These are phyloP conservation scores for Encarsia formosa DNA, from an alignment of 2,888 invertebrate species.

Conservation along the genomic window DNA sequence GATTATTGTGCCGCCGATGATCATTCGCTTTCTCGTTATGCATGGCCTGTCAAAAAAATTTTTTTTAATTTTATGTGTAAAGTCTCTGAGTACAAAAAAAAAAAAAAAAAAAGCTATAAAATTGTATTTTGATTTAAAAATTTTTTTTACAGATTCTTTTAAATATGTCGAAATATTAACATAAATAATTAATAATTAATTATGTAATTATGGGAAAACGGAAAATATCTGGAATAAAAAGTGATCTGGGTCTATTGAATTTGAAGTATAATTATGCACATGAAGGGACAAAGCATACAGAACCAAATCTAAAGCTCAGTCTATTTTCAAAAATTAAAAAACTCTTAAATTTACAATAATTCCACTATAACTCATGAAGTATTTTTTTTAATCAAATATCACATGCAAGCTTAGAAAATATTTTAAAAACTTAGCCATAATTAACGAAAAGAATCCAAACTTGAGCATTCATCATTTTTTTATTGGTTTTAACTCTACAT, in stretches of 20 bases:
- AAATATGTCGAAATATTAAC: neutral
- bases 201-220: neutral
- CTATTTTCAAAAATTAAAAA: neutral
- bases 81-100: neutral
- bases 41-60: constrained; percentile 16
- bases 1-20: constrained; percentile 31
- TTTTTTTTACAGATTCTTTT: neutral
- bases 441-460: no score
- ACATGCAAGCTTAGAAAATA: no score
- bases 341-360: no score
- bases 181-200: neutral
- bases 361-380: no score
- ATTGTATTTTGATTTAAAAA: neutral
- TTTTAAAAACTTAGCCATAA: no score
- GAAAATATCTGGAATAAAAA: neutral
- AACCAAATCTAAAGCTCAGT: no score
- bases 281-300: no score
- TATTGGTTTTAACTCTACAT: no score
- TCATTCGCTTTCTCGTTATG: constrained; percentile 17
- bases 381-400: no score
- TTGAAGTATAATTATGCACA: no score
- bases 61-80: neutral
- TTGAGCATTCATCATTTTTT: no score
- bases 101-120: neutral
- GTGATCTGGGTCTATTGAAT: no score